Conservation (phyloP, 1,140 invertebrate genomes). For the Tetramorium parvispinum region DNA sequence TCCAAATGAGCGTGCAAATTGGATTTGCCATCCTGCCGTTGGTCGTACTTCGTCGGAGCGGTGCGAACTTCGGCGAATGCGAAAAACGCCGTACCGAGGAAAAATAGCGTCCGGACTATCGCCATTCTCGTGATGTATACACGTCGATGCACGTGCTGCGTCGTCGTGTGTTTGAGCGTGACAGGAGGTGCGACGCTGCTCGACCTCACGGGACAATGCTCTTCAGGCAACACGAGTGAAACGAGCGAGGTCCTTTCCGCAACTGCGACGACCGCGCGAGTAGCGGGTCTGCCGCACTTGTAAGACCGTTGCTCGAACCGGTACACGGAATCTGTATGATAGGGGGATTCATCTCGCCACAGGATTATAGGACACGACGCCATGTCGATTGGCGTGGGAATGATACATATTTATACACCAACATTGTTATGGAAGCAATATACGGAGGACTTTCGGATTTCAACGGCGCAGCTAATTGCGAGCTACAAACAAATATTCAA, state of each 20-base stretch:
- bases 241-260: slow-evolving; percentile 37
- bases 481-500: background rate
- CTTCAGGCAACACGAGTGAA: slow-evolving; percentile 46
- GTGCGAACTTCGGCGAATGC: slow-evolving; percentile 14
- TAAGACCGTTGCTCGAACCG: slow-evolving; percentile 32
- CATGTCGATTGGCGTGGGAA: slow-evolving; percentile 25
- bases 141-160: slow-evolving; percentile 28
- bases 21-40: slow-evolving; percentile 83
- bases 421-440: too few relatives aligned
- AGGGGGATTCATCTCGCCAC: slow-evolving; percentile 43
- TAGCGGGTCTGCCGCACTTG: slow-evolving; percentile 15
- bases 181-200: slow-evolving; percentile 58
- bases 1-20: slow-evolving; percentile 84
- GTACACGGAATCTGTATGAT: slow-evolving; percentile 51
- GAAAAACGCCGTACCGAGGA: slow-evolving; percentile 10
- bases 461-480: background rate
- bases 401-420: background rate
- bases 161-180: slow-evolving; percentile 17
- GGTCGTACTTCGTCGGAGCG: slow-evolving; percentile 81
- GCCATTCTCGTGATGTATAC: slow-evolving; percentile 13
- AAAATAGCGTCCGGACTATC: background rate
- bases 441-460: background rate
- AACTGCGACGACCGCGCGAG: slow-evolving; percentile 53
- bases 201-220: slow-evolving; percentile 22
- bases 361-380: slow-evolving; percentile 8